Conservation (phyloP, 2,797 vertebrate species). For the Hapalemur alaotrensis region DNA sequence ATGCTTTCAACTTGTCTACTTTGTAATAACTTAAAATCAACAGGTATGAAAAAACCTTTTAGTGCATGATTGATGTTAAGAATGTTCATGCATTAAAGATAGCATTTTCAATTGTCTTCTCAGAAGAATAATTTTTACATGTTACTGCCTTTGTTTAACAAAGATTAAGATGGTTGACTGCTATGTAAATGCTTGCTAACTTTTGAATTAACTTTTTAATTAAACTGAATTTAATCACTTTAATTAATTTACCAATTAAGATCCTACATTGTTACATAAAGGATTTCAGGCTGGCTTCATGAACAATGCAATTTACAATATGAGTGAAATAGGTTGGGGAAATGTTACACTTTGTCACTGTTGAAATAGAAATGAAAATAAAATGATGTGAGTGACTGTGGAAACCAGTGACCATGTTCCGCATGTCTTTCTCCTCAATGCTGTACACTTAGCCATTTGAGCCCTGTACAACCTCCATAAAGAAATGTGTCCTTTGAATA, state of each 20-base stretch:
- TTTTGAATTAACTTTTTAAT: not conserved
- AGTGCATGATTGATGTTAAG: constrained; percentile 70
- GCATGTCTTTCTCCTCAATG: not conserved
- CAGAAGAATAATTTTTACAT: constrained; percentile 45
- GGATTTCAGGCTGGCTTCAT: not conserved
- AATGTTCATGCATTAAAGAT: constrained; percentile 54
- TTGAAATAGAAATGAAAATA: not conserved
- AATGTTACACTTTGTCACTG: not conserved
- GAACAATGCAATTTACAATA: not conserved
- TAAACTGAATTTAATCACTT: not conserved
- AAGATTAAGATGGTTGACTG: not conserved
- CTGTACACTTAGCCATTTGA: not conserved
- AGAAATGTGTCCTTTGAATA: not conserved
- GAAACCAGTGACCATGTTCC: not conserved
- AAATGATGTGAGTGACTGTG: not conserved
- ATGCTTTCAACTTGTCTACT: constrained; percentile 73
- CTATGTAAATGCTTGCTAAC: constrained; percentile 10
- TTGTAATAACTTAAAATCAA: constrained; percentile 73
- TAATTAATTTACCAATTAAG: constrained; percentile 33
- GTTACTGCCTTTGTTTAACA: constrained; percentile 63
- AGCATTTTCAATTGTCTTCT: constrained; percentile 63
- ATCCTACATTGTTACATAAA: not conserved
- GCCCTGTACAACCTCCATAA: not conserved
- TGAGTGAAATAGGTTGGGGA: not conserved
- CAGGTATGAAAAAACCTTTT: constrained; percentile 73